Conservation (phyloP, 2,797 vertebrate species). For the Alauda arvensis region DNA sequence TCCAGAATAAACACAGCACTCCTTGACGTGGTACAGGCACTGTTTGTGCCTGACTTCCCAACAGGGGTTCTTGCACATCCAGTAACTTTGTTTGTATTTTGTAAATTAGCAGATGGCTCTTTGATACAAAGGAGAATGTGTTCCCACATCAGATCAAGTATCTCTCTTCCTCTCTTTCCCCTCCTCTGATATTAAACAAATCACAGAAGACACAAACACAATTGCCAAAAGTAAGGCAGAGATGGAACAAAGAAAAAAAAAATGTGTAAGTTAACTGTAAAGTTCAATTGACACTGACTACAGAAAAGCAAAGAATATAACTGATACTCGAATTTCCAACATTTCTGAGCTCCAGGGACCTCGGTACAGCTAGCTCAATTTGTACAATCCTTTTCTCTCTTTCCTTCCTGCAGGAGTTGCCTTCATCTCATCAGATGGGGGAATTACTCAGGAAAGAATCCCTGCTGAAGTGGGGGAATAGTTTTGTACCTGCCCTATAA, state of each 20-base stretch:
- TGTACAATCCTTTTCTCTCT: neutral
- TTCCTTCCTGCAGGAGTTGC: neutral
- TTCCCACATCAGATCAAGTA: neutral
- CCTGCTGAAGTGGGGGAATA: neutral
- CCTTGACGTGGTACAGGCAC: conserved; percentile 14
- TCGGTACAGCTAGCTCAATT: neutral
- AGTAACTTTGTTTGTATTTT: conserved; percentile 65
- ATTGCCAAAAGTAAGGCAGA: neutral
- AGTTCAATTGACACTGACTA: neutral
- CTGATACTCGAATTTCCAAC: neutral
- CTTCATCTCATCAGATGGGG: neutral
- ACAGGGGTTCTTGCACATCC: conserved; percentile 48
- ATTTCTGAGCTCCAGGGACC: neutral
- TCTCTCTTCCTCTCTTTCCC: neutral
- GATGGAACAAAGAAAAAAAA: neutral
- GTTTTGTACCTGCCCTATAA: neutral
- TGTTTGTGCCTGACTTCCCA: conserved; percentile 54
- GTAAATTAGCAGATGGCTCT: conserved; percentile 67
- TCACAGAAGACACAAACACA: neutral
- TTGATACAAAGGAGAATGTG: conserved; percentile 51
- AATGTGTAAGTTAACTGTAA: neutral
- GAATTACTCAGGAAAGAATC: neutral
- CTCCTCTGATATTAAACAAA: conserved; percentile 17
- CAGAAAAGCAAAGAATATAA: neutral
- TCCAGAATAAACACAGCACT: conserved; percentile 47